phyloP scores from a whole-genome alignment of 2,113 vertebrate genomes.

The Alosa alosa region DNA sequence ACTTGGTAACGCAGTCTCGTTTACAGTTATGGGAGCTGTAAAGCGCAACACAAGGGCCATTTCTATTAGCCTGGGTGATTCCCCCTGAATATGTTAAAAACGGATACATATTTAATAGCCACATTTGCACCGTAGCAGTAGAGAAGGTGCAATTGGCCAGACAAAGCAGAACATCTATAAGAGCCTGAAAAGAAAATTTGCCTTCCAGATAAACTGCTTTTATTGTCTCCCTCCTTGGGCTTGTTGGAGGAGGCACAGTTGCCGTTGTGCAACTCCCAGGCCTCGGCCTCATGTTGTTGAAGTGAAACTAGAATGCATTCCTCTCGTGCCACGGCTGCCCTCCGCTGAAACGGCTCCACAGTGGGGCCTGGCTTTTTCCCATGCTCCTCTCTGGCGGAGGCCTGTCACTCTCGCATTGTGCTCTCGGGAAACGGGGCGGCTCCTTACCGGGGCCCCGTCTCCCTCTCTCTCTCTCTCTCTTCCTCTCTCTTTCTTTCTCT shows the following conservation, averaged over 20 bases:
- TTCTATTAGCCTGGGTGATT: constrained; percentile 65
- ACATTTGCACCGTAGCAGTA: constrained; percentile 31
- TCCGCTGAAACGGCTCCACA: constrained; percentile 44
- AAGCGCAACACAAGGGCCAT: constrained; percentile 51
- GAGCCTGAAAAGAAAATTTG: constrained; percentile 49
- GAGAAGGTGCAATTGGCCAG: background rate
- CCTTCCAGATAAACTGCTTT: constrained; percentile 45
- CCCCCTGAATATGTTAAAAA: constrained; percentile 54
- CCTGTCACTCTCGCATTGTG: constrained; percentile 16
- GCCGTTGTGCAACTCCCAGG: constrained; percentile 45
- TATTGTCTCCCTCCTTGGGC: constrained; percentile 15
- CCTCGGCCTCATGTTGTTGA: constrained; percentile 19
- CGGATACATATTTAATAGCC: constrained; percentile 59
- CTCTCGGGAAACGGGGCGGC: constrained; percentile 17
- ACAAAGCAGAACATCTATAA: background rate
- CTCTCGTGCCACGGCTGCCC: constrained; percentile 52
- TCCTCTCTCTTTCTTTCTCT: background rate
- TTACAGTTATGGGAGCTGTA: constrained; percentile 60
- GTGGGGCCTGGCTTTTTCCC: constrained; percentile 34
- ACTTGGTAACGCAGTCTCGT: constrained; percentile 60
- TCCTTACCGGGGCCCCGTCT: constrained; percentile 29
- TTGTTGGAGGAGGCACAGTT: constrained; percentile 56
- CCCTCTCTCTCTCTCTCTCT: constrained; percentile 18
- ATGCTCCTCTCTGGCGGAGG: constrained; percentile 43
- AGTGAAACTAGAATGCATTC: constrained; percentile 53